Evolutionary conservation across 1,140 invertebrate species (phyloP), one percentile per base, ranked within the genome.

Genomic region (Acyrthosiphon pisum): DNA sequence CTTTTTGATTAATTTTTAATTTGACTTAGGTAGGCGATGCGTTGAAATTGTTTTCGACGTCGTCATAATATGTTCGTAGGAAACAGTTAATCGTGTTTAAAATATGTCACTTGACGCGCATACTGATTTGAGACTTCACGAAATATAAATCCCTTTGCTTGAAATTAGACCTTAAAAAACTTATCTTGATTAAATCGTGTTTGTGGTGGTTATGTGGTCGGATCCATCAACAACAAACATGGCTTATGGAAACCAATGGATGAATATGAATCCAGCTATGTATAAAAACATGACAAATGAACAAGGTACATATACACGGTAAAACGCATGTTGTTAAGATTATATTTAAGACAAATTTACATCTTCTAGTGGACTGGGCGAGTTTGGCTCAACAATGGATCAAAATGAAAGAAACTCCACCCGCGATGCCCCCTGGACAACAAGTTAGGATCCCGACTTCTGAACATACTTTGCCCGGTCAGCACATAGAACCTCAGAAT

Each of bases 341-440:
- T 50, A 50, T 35, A n/a, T n/a, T 18, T 23, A 41, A 30, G 1
- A 90, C 26, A 53, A 89, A 90, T 41, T 14, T 92, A 60, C 94
- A 93, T 94, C 94, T 95, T 95, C 53, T 94, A 96, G 98, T 99
- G 92, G 98, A 99, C 95, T 99, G 99, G 99, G 99, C 98, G 50
- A 97, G 97, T 92, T 95, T 99, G 94, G 98, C 99, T 35, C 98
- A 99, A 94, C 98, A 99, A 96, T 99, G 99, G 99, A 99, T 99
- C 94, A 97, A 98, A 95, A 99, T 99, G 98, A 98, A 99, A 94
- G 98, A 98, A 95, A 96, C 95, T 76, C 95, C 95, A 53, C 95
- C 95, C 48, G 94, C 95, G 53, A 94, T 95, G 35, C 83, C 30
- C 44, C 48, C 76, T n/a, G 93, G 76, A 87, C 87, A 93, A 76